Base-by-base conservation (phyloP, 2,888 invertebrate genomes). In the Sphecodes monilicornis region DNA sequence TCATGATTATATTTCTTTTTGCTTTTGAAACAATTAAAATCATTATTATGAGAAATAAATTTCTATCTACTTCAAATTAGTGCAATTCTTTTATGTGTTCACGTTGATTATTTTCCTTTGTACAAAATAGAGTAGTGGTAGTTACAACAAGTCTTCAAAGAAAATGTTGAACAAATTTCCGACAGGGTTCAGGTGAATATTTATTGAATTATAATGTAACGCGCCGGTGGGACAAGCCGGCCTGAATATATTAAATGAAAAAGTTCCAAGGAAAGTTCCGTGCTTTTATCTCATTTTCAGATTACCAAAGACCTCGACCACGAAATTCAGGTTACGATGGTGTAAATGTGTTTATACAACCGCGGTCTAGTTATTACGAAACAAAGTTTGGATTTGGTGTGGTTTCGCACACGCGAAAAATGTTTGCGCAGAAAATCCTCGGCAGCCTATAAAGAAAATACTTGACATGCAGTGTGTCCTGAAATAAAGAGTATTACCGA, bases 321-420 rank as follows among this genome's bases (percentile, higher is more conserved):
- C 29, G 64, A 18, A 18, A 64, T 64, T 64, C 32, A 64, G 64
- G 18, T 64, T 64, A 64, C 64, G 18, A 18, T 32, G 18, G 32
- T 64, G 64, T 32, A 64, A 64, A 64, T 64, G 64, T 64, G 32
- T 64, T 64, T 64, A 32, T 18, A 64, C 64, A 64, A 32, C 64
- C 64, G 32, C 29, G 64, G 18, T 64, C 64, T 18, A 32, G 64
- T 64, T 64, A 64, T 64, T 32, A 32, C 64, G 64, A 64, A 64
- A 32, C 64, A 64, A 64, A 64, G 64, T 64, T 64, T 18, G 32
- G 64, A 8, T 64, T 64, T 29, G 64, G 18, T 3, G 32, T 16
- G 64, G 32, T 8, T 64, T 18, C 60, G 60, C 60, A 8, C 18
- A 29, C 16, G 60, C 32, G 60, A 29, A 32, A 64, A 64, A 18